Percentiles rank a stretch among this genome's conserved stretches.
Conservation (phyloP, 2,797 vertebrate species). For the Sebastes reedi region DNA sequence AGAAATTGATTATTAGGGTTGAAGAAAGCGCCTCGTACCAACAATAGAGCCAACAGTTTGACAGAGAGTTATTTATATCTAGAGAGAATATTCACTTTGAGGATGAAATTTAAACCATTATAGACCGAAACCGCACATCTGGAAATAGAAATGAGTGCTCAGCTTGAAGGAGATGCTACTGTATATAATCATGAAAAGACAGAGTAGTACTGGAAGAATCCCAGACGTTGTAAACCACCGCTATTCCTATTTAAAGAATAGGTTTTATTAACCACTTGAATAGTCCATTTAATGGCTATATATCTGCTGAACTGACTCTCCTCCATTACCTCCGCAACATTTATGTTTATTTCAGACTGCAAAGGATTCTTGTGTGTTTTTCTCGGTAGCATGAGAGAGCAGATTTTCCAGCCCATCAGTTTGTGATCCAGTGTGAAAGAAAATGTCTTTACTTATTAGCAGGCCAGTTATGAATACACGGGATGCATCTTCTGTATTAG, state of each 20-base stretch:
- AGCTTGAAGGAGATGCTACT: background rate
- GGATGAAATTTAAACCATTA: background rate
- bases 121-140: background rate
- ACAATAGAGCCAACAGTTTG: slow-evolving; percentile 3
- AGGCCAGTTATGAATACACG: background rate
- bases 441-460: slow-evolving; percentile 4
- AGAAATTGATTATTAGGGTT: slow-evolving; percentile 36
- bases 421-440: slow-evolving; percentile 18
- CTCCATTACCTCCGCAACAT: slow-evolving; percentile 2
- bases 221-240: background rate
- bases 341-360: slow-evolving; percentile 24
- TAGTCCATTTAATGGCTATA: slow-evolving; percentile 21
- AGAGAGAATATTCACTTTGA: background rate
- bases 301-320: slow-evolving; percentile 9
- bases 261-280: slow-evolving; percentile 29
- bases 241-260: slow-evolving; percentile 17
- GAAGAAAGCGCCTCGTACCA: background rate
- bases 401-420: slow-evolving; percentile 11
- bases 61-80: background rate
- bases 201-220: background rate
- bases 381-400: background rate
- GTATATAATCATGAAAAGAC: background rate
- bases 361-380: slow-evolving; percentile 1
- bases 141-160: background rate
- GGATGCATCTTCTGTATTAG: background rate